Evolutionary conservation across 2,888 invertebrate species (phyloP).

Genomic region (Marronus borbonicus): DNA sequence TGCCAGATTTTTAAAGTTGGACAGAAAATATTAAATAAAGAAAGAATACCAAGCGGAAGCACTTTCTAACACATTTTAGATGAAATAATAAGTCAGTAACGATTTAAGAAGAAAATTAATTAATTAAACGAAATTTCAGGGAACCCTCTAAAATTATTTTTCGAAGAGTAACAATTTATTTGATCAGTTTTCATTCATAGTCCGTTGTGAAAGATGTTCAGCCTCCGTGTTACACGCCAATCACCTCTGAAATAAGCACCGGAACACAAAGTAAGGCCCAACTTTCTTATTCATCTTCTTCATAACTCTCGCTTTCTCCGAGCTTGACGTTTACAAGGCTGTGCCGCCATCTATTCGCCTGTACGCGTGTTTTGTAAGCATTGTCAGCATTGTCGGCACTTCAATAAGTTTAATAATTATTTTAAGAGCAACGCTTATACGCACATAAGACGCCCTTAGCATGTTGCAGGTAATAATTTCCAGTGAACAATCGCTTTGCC

Average conservation of each 20-base stretch:
- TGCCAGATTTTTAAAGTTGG: no score
- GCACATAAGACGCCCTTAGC: neutral
- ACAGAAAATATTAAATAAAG: no score
- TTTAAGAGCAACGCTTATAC: constrained; percentile 27
- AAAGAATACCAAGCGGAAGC: no score
- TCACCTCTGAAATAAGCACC: constrained; percentile 10
- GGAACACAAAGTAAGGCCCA: neutral
- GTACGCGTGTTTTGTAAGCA: neutral
- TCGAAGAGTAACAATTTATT: neutral
- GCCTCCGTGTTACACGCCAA: neutral
- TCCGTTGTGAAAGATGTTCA: neutral
- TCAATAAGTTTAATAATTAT: constrained; percentile 36
- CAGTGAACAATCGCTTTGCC: neutral
- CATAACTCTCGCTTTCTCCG: constrained; percentile 20
- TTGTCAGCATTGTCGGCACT: constrained; percentile 13
- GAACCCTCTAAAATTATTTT: neutral
- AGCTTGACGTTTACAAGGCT: neutral
- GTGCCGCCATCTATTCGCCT: neutral
- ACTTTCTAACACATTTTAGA: no score
- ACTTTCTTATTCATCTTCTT: constrained; percentile 29
- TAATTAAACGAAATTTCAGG: no score
- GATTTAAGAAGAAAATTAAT: no score
- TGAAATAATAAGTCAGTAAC: no score
- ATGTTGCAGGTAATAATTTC: constrained; percentile 22
- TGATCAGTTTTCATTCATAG: neutral